Conservation (phyloP, 2,888 invertebrate species). For the Morpho helenor region DNA sequence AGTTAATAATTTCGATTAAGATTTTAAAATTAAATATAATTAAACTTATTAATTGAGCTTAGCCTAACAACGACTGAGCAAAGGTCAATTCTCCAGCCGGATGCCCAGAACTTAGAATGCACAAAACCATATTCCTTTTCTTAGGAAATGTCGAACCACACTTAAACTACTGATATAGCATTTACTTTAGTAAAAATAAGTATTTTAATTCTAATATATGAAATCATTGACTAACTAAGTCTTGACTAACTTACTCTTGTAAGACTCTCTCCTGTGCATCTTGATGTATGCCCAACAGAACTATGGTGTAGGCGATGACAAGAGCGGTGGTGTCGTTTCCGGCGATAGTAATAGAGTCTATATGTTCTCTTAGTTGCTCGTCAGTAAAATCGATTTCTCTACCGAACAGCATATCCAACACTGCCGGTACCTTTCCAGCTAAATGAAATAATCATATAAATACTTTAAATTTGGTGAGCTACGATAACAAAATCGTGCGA, state of each 20-base stretch:
- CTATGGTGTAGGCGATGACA: slow-evolving; percentile 65
- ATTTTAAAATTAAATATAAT: too few relatives aligned
- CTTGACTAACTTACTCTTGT: slow-evolving; percentile 59
- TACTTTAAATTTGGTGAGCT: neutral
- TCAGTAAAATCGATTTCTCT: slow-evolving; percentile 71
- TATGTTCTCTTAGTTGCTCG: slow-evolving; percentile 77
- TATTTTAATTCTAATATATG: too few relatives aligned
- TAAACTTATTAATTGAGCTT: too few relatives aligned
- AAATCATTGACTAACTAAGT: neutral
- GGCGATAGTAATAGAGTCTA: slow-evolving; percentile 80
- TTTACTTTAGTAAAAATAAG: too few relatives aligned
- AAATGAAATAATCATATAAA: slow-evolving; percentile 22
- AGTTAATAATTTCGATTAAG: too few relatives aligned
- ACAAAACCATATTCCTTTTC: too few relatives aligned
- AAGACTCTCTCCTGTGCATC: slow-evolving; percentile 51
- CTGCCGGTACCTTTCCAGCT: slow-evolving; percentile 53
- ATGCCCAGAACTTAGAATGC: too few relatives aligned
- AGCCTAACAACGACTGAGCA: too few relatives aligned
- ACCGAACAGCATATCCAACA: slow-evolving; percentile 42
- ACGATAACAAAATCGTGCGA: too few relatives aligned
- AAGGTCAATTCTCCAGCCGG: too few relatives aligned
- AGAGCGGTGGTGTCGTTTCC: slow-evolving; percentile 76
- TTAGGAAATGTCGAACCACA: too few relatives aligned
- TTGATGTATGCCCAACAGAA: slow-evolving; percentile 62
- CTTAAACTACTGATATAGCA: too few relatives aligned